Evolutionary conservation across 2,797 vertebrate species (phyloP).

Genomic region (Enteromius trimaculatus): DNA sequence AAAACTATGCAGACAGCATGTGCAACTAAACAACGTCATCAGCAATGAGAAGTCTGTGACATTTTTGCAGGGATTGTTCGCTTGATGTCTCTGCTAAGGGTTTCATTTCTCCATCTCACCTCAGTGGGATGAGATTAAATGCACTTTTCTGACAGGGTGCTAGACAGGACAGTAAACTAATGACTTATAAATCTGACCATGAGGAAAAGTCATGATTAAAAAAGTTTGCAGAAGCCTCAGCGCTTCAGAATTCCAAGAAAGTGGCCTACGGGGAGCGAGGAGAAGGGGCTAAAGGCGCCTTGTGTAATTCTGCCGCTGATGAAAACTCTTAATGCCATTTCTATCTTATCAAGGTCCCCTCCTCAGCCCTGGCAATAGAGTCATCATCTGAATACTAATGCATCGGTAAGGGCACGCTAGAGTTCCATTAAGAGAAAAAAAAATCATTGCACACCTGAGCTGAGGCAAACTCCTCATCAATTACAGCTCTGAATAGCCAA

Average conservation of each 20-base stretch:
- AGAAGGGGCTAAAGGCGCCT: constrained; percentile 60
- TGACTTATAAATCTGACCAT: constrained; percentile 74
- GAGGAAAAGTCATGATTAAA: constrained; percentile 72
- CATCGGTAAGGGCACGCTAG: constrained; percentile 55
- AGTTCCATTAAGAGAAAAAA: constrained; percentile 53
- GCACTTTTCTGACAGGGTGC: constrained; percentile 54
- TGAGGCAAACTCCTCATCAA: constrained; percentile 42
- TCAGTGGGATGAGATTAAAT: constrained; percentile 50
- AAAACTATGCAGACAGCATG: background rate
- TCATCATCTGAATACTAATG: constrained; percentile 74
- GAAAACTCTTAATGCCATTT: constrained; percentile 75
- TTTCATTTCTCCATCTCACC: constrained; percentile 47
- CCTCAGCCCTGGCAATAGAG: constrained; percentile 62
- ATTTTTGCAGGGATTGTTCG: constrained; percentile 25
- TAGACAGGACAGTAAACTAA: constrained; percentile 71
- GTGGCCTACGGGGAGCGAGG: constrained; percentile 38
- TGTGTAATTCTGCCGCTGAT: constrained; percentile 72
- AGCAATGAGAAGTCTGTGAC: background rate
- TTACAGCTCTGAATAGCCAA: constrained; percentile 34
- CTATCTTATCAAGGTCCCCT: constrained; percentile 74
- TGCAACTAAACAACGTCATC: background rate
- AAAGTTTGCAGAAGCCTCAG: constrained; percentile 72
- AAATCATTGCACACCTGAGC: constrained; percentile 37
- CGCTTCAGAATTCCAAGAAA: constrained; percentile 61
- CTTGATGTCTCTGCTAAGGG: background rate